Evolutionary conservation across 2,888 invertebrate species (phyloP).

Genomic region (Oxyscelio sp.): DNA sequence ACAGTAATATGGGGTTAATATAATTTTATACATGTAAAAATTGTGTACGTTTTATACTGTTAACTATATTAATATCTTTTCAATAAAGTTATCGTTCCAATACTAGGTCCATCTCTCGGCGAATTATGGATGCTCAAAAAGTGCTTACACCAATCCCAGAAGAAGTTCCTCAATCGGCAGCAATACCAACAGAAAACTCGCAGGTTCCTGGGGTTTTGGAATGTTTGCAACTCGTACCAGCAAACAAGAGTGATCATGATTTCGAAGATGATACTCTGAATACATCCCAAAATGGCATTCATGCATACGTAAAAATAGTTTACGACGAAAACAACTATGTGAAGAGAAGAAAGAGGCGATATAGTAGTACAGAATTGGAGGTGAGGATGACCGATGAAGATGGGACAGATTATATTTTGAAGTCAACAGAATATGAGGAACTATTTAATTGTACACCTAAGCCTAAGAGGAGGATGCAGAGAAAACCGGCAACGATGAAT

Average conservation of each 20-base stretch:
- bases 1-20: no score
- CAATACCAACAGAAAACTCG: constrained; percentile 55
- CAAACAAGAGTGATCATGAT: constrained; percentile 77
- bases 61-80: no score
- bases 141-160: neutral
- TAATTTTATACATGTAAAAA: no score
- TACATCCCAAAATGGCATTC: constrained; percentile 12
- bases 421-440: constrained; percentile 81
- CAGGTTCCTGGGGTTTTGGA: constrained; percentile 83
- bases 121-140: constrained; percentile 57
- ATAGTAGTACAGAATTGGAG: constrained; percentile 77
- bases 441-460: constrained; percentile 75
- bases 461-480: constrained; percentile 37
- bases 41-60: no score
- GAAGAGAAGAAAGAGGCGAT: constrained; percentile 81
- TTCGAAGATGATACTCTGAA: constrained; percentile 48
- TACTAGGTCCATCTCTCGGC: constrained; percentile 80
- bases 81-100: no score
- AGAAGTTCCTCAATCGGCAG: constrained; percentile 42
- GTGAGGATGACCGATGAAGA: constrained; percentile 77
- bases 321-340: constrained; percentile 81
- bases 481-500: neutral
- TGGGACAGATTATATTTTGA: constrained; percentile 76
- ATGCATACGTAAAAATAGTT: constrained; percentile 48
- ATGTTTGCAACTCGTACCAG: constrained; percentile 84